Evolutionary conservation across 2,113 vertebrate genomes (phyloP).

Genomic region (Drymodes brunneopygia): DNA sequence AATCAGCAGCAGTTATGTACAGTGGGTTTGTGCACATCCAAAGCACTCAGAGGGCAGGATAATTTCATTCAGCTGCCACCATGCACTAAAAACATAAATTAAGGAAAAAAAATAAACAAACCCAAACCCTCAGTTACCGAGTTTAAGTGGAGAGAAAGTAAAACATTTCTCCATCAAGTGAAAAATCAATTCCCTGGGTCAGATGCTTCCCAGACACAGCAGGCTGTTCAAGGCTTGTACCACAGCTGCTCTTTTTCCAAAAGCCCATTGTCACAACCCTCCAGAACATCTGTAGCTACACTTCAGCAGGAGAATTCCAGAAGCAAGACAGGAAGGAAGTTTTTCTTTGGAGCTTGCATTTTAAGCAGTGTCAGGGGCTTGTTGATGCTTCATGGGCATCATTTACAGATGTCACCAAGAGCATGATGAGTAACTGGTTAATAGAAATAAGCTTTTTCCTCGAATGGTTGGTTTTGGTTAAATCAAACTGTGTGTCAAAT

Average conservation of each 20-base stretch:
- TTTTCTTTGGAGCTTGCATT: neutral
- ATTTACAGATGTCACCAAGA: neutral
- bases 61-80: neutral
- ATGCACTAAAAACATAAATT: neutral
- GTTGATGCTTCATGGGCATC: neutral
- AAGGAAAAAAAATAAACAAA: neutral
- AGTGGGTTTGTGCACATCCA: neutral
- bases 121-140: neutral
- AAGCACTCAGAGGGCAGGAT: neutral
- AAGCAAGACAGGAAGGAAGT: neutral
- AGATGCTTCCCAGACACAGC: neutral
- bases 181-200: neutral
- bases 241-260: neutral
- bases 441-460: neutral
- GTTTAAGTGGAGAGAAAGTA: neutral
- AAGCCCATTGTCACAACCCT: neutral
- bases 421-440: neutral
- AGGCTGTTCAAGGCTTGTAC: neutral
- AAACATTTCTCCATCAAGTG: neutral
- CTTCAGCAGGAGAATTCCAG: neutral
- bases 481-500: neutral
- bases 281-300: neutral
- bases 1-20: neutral
- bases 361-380: neutral
- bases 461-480: neutral